phyloP scores from a whole-genome alignment of 1,140 invertebrate genomes.

The Oedothorax gibbosus region DNA sequence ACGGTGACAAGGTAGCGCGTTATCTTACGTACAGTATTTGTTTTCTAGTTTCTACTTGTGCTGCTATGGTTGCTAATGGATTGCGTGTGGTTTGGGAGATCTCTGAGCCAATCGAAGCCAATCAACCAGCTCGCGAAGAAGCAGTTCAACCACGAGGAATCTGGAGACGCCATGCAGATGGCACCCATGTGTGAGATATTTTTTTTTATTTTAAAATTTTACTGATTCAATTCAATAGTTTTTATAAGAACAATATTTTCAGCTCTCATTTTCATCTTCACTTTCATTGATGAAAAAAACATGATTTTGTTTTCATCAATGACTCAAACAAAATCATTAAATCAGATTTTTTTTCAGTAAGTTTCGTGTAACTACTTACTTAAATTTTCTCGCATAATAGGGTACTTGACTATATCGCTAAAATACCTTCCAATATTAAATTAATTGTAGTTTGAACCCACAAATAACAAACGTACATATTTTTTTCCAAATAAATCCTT shows the following conservation, averaged over 20 bases:
- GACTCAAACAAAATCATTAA: not conserved
- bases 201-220: not conserved
- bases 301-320: not conserved
- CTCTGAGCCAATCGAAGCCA: slow-evolving; percentile 33
- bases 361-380: not conserved
- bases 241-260: not conserved
- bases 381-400: too few species aligned
- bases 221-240: too few species aligned
- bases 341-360: not conserved
- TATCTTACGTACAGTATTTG: too few species aligned
- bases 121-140: slow-evolving; percentile 34
- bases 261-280: not conserved
- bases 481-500: too few species aligned
- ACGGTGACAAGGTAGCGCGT: too few species aligned
- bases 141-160: slow-evolving; percentile 10
- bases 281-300: not conserved
- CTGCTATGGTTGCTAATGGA: too few species aligned
- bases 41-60: not conserved
- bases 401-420: too few species aligned
- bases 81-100: not conserved
- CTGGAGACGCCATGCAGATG: slow-evolving; percentile 37
- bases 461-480: too few species aligned
- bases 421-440: too few species aligned
- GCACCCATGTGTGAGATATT: slow-evolving; percentile 47
- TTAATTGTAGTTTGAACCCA: too few species aligned